These are phyloP conservation scores for Auanema freiburgensis DNA, from an alignment of 2,888 invertebrate genomes.

Conservation along the genomic window DNA sequence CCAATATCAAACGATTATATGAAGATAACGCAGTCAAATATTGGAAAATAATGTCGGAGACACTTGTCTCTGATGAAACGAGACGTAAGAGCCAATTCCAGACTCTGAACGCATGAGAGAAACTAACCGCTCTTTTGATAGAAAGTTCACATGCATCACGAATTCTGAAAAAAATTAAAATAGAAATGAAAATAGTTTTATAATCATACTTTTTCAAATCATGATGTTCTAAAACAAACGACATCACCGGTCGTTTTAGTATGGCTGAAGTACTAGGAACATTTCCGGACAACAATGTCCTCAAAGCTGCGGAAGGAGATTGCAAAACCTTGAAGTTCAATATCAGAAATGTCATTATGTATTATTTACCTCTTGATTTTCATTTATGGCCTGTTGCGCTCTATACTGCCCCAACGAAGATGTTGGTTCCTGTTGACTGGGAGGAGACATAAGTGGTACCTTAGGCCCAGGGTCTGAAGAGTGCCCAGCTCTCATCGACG, in stretches of 20 bases:
- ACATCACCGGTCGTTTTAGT: slow-evolving; percentile 81
- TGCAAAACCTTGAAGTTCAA: no score
- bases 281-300: slow-evolving; percentile 42
- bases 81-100: slow-evolving; percentile 86
- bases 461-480: slow-evolving; percentile 61
- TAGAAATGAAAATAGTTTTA: background rate
- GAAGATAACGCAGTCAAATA: slow-evolving; percentile 53
- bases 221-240: slow-evolving; percentile 75
- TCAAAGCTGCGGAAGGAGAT: slow-evolving; percentile 49
- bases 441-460: slow-evolving; percentile 44
- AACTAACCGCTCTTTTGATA: slow-evolving; percentile 71
- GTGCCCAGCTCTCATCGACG: slow-evolving; percentile 53
- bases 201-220: slow-evolving; percentile 44
- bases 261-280: slow-evolving; percentile 41
- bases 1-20: slow-evolving; percentile 42
- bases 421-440: slow-evolving; percentile 22
- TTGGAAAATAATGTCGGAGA: slow-evolving; percentile 88
- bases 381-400: background rate
- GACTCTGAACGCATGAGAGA: slow-evolving; percentile 71
- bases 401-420: slow-evolving; percentile 21
- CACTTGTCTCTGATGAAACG: slow-evolving; percentile 67
- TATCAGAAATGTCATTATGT: background rate
- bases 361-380: no score
- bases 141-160: slow-evolving; percentile 86
- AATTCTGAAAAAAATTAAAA: slow-evolving; percentile 76